Evolutionary conservation across 2,797 vertebrate species (phyloP).

Genomic region (Lutjanus campechanus): DNA sequence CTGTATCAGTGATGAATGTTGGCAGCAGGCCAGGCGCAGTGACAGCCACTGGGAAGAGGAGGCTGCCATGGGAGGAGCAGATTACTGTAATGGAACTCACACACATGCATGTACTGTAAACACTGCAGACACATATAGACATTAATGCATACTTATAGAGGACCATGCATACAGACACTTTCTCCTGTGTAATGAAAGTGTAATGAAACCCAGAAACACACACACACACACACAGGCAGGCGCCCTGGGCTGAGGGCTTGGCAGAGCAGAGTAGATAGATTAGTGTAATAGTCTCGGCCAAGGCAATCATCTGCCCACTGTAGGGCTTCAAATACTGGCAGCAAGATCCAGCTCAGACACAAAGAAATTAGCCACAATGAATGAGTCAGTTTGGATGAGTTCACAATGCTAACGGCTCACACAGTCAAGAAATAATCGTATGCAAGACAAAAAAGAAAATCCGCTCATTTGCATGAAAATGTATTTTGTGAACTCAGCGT

Average conservation of each 20-base stretch:
- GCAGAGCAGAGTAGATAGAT: slow-evolving; percentile 80
- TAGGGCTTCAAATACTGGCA: slow-evolving; percentile 78
- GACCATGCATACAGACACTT: slow-evolving; percentile 23
- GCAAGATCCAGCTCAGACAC: slow-evolving; percentile 72
- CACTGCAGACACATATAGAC: slow-evolving; percentile 35
- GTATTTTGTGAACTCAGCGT: slow-evolving; percentile 30
- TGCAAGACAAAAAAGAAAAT: slow-evolving; percentile 19
- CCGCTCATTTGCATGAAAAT: slow-evolving; percentile 55
- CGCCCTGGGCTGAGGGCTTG: slow-evolving; percentile 77
- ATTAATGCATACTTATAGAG: slow-evolving; percentile 41
- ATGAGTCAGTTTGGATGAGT: slow-evolving; percentile 72
- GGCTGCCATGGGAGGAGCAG: slow-evolving; percentile 35
- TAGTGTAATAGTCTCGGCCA: slow-evolving; percentile 83
- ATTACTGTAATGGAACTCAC: slow-evolving; percentile 51
- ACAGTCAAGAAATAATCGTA: slow-evolving; percentile 45
- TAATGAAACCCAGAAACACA: slow-evolving; percentile 59
- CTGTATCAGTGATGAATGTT: slow-evolving; percentile 40
- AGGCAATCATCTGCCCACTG: slow-evolving; percentile 83
- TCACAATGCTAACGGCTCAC: slow-evolving; percentile 57
- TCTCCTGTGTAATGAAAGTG: slow-evolving; percentile 52
- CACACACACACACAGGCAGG: slow-evolving; percentile 36
- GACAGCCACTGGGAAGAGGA: slow-evolving; percentile 51
- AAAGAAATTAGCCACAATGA: slow-evolving; percentile 76
- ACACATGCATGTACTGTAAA: slow-evolving; percentile 3
- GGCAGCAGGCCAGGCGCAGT: slow-evolving; percentile 43